phyloP scores from a whole-genome alignment of 2,797 vertebrate genomes.

The Lophura swinhoii region DNA sequence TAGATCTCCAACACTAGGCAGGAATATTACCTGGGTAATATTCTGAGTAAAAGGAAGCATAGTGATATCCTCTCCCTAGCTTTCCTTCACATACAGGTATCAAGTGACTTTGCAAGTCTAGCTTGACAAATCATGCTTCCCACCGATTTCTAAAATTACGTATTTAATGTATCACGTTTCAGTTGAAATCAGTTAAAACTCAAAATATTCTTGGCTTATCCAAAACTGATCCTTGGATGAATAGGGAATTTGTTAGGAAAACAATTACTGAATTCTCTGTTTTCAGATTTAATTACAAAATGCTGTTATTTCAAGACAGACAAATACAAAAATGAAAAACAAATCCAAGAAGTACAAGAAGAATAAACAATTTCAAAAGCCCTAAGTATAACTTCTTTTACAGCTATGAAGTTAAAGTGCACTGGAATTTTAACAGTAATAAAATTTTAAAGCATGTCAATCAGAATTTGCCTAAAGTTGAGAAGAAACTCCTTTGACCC shows the following conservation, averaged over 20 bases:
- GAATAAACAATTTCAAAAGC: not conserved
- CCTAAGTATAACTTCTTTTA: not conserved
- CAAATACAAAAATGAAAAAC: not conserved
- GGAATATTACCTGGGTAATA: not conserved
- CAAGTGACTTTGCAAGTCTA: not conserved
- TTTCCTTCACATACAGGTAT: not conserved
- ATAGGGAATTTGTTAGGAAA: not conserved
- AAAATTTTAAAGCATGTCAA: not conserved
- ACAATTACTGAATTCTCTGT: not conserved
- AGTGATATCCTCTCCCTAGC: rapidly evolving
- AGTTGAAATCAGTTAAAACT: not conserved
- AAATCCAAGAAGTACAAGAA: not conserved
- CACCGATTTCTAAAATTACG: not conserved
- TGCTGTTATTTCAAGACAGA: not conserved
- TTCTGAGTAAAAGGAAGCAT: not conserved
- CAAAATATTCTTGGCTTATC: not conserved
- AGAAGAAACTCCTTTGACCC: not conserved
- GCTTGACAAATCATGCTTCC: not conserved
- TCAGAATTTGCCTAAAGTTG: not conserved
- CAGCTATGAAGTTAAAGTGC: not conserved
- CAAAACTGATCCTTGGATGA: not conserved
- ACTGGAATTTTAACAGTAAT: not conserved
- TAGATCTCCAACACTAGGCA: not conserved
- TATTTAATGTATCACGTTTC: not conserved
- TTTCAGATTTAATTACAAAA: not conserved